Evolutionary conservation across 2,797 vertebrate genomes (phyloP), one percentile per base, ranked within the genome.

Genomic region (Dendrocincla tyrannina): DNA sequence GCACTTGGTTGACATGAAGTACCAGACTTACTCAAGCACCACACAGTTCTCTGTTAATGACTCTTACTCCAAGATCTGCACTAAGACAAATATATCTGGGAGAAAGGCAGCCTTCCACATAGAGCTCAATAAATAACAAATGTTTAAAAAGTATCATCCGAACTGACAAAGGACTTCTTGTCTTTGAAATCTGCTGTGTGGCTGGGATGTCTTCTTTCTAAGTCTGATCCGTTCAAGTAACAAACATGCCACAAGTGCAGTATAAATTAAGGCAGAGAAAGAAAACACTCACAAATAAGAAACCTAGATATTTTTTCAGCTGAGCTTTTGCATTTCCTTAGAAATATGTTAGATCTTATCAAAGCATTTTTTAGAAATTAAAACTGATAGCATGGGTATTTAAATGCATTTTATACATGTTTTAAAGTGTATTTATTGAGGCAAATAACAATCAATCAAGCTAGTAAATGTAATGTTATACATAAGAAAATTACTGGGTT

Each of bases 21-120:
- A 41, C 22, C 60, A 88, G 74, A 88, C 72, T 77, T 93, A 92
- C 28, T 72, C 53, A 94, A 88, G 69, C 91, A 81, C 96, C 88
- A 93, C 81, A 81, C 79, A 74, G 41, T 94, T 84, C 78, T 82
- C 88, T 73, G 63, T 27, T 87, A 70, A 39, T 74, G 80, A n/a
- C n/a, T 67, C 3, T 17, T 89, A 91, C 64, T 79, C 59, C n/a
- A 85, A 76, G 39, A 72, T 69, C 53, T 82, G 24, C 66, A 79
- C 50, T 93, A 92, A 91, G 73, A 47, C 15, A 37, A 64, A 64
- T 41, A 64, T 3, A 53, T 50, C 33, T 90, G 64, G 16, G 30
- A 46, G 16, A 28, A 94, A 95, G 85, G 85, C 59, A 95, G 56
- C 35, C 74, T 78, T 56, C 68, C 78, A 87, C 76, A 79, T 60